These are phyloP conservation scores for Planiliza haematocheilus DNA, from an alignment of 2,113 vertebrate genomes.

Conservation along the genomic window DNA sequence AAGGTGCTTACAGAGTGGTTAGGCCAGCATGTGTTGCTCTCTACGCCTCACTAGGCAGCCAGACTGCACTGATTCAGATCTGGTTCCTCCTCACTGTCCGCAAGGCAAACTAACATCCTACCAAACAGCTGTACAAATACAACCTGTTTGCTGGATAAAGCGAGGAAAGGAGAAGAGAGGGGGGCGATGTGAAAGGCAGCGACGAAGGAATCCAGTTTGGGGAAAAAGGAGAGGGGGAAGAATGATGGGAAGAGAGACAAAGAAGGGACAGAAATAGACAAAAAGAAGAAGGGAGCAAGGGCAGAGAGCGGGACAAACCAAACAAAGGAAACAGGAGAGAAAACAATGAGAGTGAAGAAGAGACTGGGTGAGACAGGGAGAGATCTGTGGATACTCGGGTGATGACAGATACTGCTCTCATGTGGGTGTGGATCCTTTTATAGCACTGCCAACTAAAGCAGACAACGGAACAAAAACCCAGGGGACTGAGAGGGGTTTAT, in stretches of 20 bases:
- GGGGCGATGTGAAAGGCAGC: background rate
- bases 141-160: slow-evolving; percentile 19
- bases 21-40: slow-evolving; percentile 63
- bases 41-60: slow-evolving; percentile 61
- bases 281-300: slow-evolving; percentile 36
- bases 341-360: slow-evolving; percentile 55
- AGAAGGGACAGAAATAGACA: slow-evolving; percentile 32
- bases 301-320: slow-evolving; percentile 50
- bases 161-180: slow-evolving; percentile 24
- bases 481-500: slow-evolving; percentile 62
- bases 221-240: slow-evolving; percentile 27
- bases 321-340: slow-evolving; percentile 57
- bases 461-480: slow-evolving; percentile 66
- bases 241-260: slow-evolving; percentile 29
- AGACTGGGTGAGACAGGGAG: slow-evolving; percentile 52
- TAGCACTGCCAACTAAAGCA: slow-evolving; percentile 75
- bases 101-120: slow-evolving; percentile 57
- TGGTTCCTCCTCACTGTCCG: slow-evolving; percentile 51
- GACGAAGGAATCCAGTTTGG: slow-evolving; percentile 47
- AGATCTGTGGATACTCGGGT: slow-evolving; percentile 61
- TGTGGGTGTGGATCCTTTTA: slow-evolving; percentile 77
- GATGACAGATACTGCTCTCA: slow-evolving; percentile 74
- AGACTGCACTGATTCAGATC: slow-evolving; percentile 55
- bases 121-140: slow-evolving; percentile 72
- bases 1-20: slow-evolving; percentile 63